These are phyloP conservation scores for Rhinichthys osculus DNA, from an alignment of 2,797 vertebrate genomes.

Conservation along the genomic window DNA sequence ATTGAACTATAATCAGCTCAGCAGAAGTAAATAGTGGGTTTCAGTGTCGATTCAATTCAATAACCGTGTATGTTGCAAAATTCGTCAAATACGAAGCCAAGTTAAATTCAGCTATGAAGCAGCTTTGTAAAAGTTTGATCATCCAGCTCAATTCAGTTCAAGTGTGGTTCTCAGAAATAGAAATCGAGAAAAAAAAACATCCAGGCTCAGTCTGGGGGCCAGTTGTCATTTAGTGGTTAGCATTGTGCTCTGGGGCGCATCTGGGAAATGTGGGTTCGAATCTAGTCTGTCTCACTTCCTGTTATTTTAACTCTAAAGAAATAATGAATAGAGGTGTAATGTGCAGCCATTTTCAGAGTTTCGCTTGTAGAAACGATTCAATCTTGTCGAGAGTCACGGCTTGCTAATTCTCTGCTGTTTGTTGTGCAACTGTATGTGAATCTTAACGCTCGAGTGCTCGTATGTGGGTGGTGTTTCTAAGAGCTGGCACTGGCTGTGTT, in stretches of 20 bases:
- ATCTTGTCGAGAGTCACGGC: constrained; percentile 6
- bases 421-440: constrained; percentile 23
- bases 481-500: constrained; percentile 50
- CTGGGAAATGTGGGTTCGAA: background rate
- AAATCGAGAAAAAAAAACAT: background rate
- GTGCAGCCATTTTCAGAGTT: constrained; percentile 4
- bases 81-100: background rate
- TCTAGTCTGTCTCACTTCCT: background rate
- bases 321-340: background rate
- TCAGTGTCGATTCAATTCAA: background rate
- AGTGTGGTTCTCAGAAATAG: background rate
- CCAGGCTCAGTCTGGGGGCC: background rate
- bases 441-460: constrained; percentile 31
- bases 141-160: background rate
- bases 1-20: background rate
- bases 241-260: background rate
- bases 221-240: background rate
- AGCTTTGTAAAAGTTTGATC: background rate
- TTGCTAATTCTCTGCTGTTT: constrained; percentile 33
- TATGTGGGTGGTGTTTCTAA: constrained; percentile 51
- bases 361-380: background rate
- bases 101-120: background rate
- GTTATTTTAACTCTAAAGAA: background rate
- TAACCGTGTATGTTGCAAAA: background rate
- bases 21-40: background rate